Base-by-base conservation (phyloP, 1,140 invertebrate species). In the Andrena cerasifolii region DNA sequence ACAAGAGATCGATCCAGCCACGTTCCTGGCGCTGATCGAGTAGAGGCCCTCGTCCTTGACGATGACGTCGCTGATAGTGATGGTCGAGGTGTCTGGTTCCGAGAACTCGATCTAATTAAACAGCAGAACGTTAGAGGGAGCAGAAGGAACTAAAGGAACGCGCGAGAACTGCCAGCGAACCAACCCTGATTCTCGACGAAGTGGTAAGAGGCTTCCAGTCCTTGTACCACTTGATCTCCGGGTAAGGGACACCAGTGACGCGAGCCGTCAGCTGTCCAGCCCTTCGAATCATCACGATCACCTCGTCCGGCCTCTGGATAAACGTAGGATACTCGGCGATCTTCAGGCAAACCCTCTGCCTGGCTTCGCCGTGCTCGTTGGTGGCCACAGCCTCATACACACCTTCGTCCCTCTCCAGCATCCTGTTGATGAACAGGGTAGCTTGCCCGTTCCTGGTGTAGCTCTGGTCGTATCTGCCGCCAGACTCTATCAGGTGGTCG, bases 151-250 rank as follows among this genome's bases (percentile, higher is more conserved):
- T 4, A 51, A 51, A 21, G n/a, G n/a, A 24, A 24, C 0, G 1
- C 21, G n/a, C n/a, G 3, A 18, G 3, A 31, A 51, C 16, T 16
- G 43, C 12, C 2, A 62, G 7, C 5, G 18, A 40, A 74, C 61
- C 54, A 85, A 97, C 96, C 94, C 97, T 98, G 26, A 97, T 95
- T 84, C 97, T 95, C 7, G 94, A 94, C 0, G 97, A 96, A 2
- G 96, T 91, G 2, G 96, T 95, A 7, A 99, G 89, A 2, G 97
- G 98, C 88, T 97, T 96, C 98, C 98, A 99, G 90, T 99, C 98
- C 92, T 99, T 99, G 92, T 97, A 99, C 97, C 98, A 99, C 89
- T 97, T 98, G n/a, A 99, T 95, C 80, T 98, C 97, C 0, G 99
- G 98, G 86, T 96, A 96, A 0, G 99, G 99, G 70, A 97, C 95